Evolutionary conservation across 1,140 invertebrate species (phyloP).

Genomic region (Apocrypta bakeri): DNA sequence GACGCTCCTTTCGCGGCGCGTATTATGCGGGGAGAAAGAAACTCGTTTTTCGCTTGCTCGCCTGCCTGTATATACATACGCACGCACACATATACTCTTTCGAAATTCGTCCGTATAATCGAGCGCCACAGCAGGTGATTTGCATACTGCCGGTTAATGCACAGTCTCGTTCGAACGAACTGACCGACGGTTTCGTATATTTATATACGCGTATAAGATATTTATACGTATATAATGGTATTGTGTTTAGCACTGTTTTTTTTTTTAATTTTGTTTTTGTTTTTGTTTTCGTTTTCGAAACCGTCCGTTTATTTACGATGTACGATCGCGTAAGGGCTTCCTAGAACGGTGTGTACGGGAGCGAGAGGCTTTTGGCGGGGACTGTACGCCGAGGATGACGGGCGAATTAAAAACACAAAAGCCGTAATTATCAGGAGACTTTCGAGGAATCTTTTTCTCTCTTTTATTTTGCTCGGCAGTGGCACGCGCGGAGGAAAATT

Average conservation of each 20-base stretch:
- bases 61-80: not conserved
- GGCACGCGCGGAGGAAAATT: not conserved
- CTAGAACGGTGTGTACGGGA: not conserved
- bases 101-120: not conserved
- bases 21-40: not conserved
- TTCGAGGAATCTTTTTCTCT: not conserved
- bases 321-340: not conserved
- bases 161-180: not conserved
- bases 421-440: not conserved
- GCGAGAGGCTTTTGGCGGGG: not conserved
- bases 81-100: not conserved
- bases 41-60: not conserved
- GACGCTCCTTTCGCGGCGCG: constrained; percentile 5
- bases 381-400: not conserved
- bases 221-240: too few relatives aligned
- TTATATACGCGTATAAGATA: too few relatives aligned
- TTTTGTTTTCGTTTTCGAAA: not conserved
- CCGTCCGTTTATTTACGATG: not conserved
- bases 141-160: not conserved
- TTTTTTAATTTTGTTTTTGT: not conserved
- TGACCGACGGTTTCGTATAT: not conserved
- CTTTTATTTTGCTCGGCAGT: too few relatives aligned
- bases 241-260: not conserved
- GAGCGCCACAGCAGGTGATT: not conserved
- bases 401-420: not conserved